A percentile compares a stretch with the other conserved stretches of the same genome.
phyloP scores from a whole-genome alignment of 2,113 vertebrate genomes.

The Thamnaconus septentrionalis region DNA sequence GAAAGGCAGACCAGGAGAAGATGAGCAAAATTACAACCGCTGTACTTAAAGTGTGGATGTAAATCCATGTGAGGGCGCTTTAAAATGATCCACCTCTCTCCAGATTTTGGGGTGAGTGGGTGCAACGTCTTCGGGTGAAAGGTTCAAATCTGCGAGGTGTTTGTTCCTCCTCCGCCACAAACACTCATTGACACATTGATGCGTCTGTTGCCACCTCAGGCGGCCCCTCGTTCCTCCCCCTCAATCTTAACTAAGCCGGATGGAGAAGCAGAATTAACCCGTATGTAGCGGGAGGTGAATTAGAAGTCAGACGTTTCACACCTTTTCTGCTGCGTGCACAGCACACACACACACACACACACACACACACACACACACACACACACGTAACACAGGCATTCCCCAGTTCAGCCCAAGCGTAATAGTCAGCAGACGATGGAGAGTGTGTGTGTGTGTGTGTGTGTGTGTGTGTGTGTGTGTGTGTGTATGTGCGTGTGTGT shows the following conservation, averaged over 20 bases:
- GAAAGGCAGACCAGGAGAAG: slow-evolving; percentile 1
- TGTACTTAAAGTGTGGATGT: neutral
- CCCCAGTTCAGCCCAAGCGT: slow-evolving; percentile 58
- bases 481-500: slow-evolving; percentile 5
- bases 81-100: slow-evolving; percentile 7
- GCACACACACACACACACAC: slow-evolving; percentile 17
- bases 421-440: slow-evolving; percentile 64
- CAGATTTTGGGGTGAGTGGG: slow-evolving; percentile 7
- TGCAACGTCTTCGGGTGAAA: neutral
- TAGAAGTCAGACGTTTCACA: slow-evolving; percentile 71
- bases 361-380: slow-evolving; percentile 20
- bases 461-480: slow-evolving; percentile 1
- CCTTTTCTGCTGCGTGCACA: slow-evolving; percentile 27
- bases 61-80: too few species aligned
- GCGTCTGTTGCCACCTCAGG: slow-evolving; percentile 46
- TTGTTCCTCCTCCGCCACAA: slow-evolving; percentile 47
- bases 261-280: slow-evolving; percentile 66
- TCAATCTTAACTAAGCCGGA: slow-evolving; percentile 54
- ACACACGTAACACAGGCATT: slow-evolving; percentile 43
- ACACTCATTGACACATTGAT: slow-evolving; percentile 26
- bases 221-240: neutral
- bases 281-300: slow-evolving; percentile 61
- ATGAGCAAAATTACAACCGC: neutral
- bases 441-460: slow-evolving; percentile 37
- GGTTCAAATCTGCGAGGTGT: slow-evolving; percentile 7